Percentiles rank a stretch among this genome's conserved stretches.
Conservation (phyloP, 2,797 vertebrate genomes). For the Enteromius treurensis region DNA sequence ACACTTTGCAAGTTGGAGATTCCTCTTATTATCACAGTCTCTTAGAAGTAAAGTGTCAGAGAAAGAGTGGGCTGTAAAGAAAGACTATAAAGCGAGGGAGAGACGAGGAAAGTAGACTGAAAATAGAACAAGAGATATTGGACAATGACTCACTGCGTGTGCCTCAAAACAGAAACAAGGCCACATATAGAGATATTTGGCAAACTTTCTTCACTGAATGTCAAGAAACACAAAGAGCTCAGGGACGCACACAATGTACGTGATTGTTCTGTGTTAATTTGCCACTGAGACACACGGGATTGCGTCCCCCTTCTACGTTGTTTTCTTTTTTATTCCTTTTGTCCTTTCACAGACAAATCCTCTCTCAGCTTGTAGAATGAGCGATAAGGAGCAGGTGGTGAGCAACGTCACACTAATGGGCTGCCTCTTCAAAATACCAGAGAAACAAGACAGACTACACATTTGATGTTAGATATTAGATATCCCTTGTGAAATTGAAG, state of each 20-base stretch:
- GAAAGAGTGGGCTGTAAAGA: neutral
- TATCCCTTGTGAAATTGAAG: neutral
- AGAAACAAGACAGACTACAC: neutral
- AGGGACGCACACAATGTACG: constrained; percentile 3
- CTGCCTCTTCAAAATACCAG: neutral
- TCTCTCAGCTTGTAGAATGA: constrained; percentile 5
- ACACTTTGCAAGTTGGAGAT: constrained; percentile 73
- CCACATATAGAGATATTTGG: constrained; percentile 31
- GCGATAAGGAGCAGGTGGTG: constrained; percentile 24
- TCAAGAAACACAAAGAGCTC: constrained; percentile 15
- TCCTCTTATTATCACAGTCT: constrained; percentile 75
- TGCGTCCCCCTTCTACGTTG: neutral
- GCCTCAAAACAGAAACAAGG: constrained; percentile 29
- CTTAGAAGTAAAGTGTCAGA: constrained; percentile 61
- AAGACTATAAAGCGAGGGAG: neutral
- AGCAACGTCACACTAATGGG: neutral
- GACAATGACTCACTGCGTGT: constrained; percentile 10
- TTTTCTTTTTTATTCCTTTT: neutral
- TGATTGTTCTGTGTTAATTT: constrained; percentile 8
- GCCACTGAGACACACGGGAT: neutral
- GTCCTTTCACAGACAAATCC: neutral
- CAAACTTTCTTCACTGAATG: constrained; percentile 11
- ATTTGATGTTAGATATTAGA: constrained; percentile 20
- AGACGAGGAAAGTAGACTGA: constrained; percentile 52
- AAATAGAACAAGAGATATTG: constrained; percentile 41